These are phyloP conservation scores for Entomobrya multifasciata DNA, from an alignment of 2,888 invertebrate species.

Conservation along the genomic window DNA sequence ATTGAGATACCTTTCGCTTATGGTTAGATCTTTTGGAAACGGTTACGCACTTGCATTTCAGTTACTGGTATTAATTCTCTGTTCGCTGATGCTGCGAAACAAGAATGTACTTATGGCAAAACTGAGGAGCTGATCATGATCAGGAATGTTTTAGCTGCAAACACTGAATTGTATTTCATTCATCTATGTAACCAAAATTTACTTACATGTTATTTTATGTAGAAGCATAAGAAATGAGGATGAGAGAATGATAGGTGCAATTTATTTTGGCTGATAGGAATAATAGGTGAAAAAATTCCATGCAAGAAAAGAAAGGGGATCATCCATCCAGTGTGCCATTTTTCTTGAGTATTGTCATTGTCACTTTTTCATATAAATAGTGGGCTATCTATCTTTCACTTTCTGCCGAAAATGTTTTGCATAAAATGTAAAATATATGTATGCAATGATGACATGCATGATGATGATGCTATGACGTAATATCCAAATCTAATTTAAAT, in stretches of 20 bases:
- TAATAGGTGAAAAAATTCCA: too few species aligned
- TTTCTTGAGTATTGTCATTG: too few species aligned
- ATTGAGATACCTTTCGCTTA: slow-evolving; percentile 33
- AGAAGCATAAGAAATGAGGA: not conserved
- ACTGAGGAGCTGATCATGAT: slow-evolving; percentile 6
- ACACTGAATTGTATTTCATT: not conserved
- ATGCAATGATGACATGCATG: too few species aligned
- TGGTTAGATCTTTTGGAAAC: slow-evolving; percentile 33
- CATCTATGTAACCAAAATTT: not conserved
- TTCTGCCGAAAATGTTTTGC: too few species aligned
- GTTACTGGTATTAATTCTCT: slow-evolving; percentile 30
- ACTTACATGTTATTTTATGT: not conserved
- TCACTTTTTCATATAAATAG: too few species aligned
- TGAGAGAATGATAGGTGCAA: too few species aligned
- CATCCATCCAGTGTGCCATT: too few species aligned
- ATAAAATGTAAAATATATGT: too few species aligned
- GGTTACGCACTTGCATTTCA: slow-evolving; percentile 51
- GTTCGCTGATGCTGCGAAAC: slow-evolving; percentile 41
- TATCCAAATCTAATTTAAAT: not conserved
- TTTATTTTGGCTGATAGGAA: too few species aligned
- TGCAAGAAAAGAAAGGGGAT: too few species aligned
- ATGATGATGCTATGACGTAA: not conserved
- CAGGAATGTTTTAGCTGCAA: not conserved
- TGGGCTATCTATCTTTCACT: too few species aligned
- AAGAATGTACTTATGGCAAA: not conserved